Conservation (phyloP, 1,140 invertebrate genomes). For the Dinoponera quadriceps region DNA sequence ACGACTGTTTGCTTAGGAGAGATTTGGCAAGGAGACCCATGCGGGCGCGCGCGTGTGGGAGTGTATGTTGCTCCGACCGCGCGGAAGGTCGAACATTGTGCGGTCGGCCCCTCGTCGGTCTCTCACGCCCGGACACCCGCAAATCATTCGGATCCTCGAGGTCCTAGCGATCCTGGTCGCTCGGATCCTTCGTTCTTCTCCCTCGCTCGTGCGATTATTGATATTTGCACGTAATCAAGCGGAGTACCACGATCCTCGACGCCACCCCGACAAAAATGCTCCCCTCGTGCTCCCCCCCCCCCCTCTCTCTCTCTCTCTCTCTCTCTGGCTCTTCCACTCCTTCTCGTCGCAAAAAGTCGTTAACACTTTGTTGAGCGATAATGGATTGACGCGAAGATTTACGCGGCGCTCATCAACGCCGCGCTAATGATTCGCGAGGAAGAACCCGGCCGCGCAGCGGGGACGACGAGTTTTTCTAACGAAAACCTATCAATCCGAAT, state of each 20-base stretch:
- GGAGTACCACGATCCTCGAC: constrained; percentile 22
- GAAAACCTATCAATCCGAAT: neutral
- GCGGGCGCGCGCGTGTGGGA: neutral
- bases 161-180: constrained; percentile 21
- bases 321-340: neutral
- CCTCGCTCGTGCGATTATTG: constrained; percentile 41
- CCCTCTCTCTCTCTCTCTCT: neutral
- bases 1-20: constrained; percentile 54
- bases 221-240: constrained; percentile 51
- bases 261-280: neutral
- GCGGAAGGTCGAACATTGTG: constrained; percentile 24
- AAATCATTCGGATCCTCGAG: constrained; percentile 49
- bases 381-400: constrained; percentile 40
- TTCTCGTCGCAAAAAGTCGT: constrained; percentile 14
- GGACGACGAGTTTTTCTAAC: constrained; percentile 1
- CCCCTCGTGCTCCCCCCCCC: neutral
- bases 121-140: constrained; percentile 35
- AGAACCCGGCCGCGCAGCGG: neutral
- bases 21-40: constrained; percentile 36
- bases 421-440: constrained; percentile 25
- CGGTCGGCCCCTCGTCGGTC: constrained; percentile 13
- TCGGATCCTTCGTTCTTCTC: constrained; percentile 27
- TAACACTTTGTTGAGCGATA: constrained; percentile 19
- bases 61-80: neutral
- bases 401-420: neutral